These are phyloP conservation scores for Lithobates sylvaticus DNA, from an alignment of 2,797 vertebrate genomes.

Conservation along the genomic window DNA sequence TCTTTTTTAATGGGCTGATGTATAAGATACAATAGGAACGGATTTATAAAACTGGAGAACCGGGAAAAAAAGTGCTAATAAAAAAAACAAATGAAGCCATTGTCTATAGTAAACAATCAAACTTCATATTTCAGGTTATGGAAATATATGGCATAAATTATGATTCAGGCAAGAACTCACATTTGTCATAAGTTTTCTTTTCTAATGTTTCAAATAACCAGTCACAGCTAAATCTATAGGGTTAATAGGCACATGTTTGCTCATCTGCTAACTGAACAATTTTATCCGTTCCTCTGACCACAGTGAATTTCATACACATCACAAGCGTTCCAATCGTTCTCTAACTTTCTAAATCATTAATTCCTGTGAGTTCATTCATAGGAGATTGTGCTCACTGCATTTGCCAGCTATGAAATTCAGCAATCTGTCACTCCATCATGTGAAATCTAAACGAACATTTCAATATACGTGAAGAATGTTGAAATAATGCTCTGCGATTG, in stretches of 20 bases:
- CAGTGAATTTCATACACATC: neutral
- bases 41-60: no score
- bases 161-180: neutral
- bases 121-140: no score
- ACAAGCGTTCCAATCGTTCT: neutral
- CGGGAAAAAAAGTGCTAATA: no score
- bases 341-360: neutral
- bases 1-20: no score
- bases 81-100: no score
- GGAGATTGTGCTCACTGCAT: neutral
- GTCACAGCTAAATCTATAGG: neutral
- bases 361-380: neutral
- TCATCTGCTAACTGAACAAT: neutral
- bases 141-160: neutral
- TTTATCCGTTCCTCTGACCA: neutral
- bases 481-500: conserved; percentile 38
- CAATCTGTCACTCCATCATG: conserved; percentile 16
- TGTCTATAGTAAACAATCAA: no score
- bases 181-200: neutral
- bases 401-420: conserved; percentile 12
- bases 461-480: conserved; percentile 46
- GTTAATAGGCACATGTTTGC: neutral
- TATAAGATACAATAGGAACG: no score
- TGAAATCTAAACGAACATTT: conserved; percentile 36
- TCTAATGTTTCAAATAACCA: neutral